Base-by-base conservation (phyloP, 37 sponge, comb jelly and placozoan species). In the Cliona cf. orientalis region DNA sequence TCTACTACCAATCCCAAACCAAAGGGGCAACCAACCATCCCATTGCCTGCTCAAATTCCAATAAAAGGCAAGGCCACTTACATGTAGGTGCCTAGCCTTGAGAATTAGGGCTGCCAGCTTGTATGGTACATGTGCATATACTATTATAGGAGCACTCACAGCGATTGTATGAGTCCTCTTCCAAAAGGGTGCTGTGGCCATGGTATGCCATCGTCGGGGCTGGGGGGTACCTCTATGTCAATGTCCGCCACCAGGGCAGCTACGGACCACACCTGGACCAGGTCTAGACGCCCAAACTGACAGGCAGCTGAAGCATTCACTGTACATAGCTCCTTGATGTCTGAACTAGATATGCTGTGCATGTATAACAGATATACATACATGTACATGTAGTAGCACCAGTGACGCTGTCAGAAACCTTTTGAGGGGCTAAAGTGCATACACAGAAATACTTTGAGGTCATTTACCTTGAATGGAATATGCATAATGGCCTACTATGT, bases 151-250 rank as follows among this genome's bases (percentile, higher is more conserved):
- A 57, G 29, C 32, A 62, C 93, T 80, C 59, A 92, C 93, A 92
- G 80, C 25, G 93, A 92, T 14, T 88, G 75, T 5, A 92, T 69
- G 28, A 92, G 93, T 23, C 70, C 72, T 5, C 93, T 62, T 3
- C 78, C 84, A 64, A 92, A 84, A 7, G 93, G 93, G 65, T 92
- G 93, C 33, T 71, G 43, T 0, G 93, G 43, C 93, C 93, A 92
- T 4, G 91, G 91, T 21, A 72, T 35, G 12, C 59, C 79, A 7
- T 53, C 42, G 34, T 81, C 25, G 0, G 82, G 45, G 11, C 32
- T 37, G 14, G 82, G 58, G 23, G 89, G 78, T 22, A 64, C 63
- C 38, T 39, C 44, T 1, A 46, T 19, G 9, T 38, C 53, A 22
- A 37, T 40, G 25, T 45, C 69, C 39, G 86, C 81, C 39, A 92